phyloP scores from a whole-genome alignment of 2,113 vertebrate genomes.

The rabbit (Oryctolagus cuniculus) region DNA sequence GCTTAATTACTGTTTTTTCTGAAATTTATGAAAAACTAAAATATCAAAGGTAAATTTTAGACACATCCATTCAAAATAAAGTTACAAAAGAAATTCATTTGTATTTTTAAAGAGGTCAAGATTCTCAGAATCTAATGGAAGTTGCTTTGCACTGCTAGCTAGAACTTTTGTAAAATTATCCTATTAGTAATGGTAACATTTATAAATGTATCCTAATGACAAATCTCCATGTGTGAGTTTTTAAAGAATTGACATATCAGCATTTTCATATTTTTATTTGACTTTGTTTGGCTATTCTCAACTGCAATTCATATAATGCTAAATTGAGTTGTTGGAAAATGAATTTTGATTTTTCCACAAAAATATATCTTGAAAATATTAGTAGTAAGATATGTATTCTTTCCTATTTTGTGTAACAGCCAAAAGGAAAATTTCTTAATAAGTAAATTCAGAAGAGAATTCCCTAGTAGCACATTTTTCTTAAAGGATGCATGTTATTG shows the following conservation, averaged over 20 bases:
- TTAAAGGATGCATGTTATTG: not conserved
- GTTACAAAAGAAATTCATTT: not conserved
- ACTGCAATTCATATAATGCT: not conserved
- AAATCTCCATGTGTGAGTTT: not conserved
- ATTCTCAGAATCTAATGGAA: not conserved
- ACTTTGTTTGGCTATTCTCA: not conserved
- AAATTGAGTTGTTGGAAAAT: conserved; percentile 30
- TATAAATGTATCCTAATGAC: no score
- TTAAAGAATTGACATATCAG: conserved; percentile 43
- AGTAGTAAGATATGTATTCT: not conserved
- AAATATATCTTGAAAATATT: conserved; percentile 22
- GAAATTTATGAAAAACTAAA: not conserved
- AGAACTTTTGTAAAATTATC: not conserved
- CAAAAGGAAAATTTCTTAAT: not conserved
- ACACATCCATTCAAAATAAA: not conserved
- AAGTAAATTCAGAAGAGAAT: not conserved
- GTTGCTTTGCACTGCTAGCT: not conserved
- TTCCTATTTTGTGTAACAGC: conserved; percentile 12
- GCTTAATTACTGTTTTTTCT: not conserved
- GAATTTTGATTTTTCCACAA: conserved; percentile 43
- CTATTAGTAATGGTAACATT: not conserved
- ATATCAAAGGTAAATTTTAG: not conserved
- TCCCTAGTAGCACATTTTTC: not conserved
- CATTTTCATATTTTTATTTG: conserved; percentile 20
- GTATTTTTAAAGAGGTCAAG: not conserved